Percentiles rank a stretch among this genome's conserved stretches.
These are phyloP conservation scores for Liolophura sinensis DNA, from an alignment of 1,140 invertebrate genomes.

Conservation along the genomic window DNA sequence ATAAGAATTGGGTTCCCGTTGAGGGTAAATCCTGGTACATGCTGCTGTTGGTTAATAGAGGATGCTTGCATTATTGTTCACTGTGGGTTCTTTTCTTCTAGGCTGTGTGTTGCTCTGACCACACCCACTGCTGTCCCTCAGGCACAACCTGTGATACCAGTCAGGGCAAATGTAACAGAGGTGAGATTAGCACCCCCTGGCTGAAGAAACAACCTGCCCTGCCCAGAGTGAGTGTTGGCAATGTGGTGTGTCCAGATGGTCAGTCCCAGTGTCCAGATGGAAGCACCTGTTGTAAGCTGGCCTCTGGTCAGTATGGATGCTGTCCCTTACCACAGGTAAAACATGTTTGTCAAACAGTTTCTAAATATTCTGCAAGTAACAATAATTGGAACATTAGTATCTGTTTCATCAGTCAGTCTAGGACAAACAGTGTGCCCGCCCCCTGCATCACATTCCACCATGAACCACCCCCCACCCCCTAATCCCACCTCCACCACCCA, in stretches of 20 bases:
- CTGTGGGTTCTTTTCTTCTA: constrained; percentile 10
- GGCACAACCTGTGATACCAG: constrained; percentile 39
- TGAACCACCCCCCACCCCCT: no score
- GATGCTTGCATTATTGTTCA: neutral
- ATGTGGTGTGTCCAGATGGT: constrained; percentile 33
- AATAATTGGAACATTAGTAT: no score
- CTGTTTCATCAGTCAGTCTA: no score
- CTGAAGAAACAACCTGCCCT: constrained; percentile 3
- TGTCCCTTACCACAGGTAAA: constrained; percentile 55
- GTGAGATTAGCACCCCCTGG: neutral
- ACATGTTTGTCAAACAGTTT: no score
- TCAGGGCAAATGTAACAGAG: constrained; percentile 18
- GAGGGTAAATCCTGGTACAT: no score
- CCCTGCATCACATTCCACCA: no score
- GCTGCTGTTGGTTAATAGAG: no score
- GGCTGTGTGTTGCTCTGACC: constrained; percentile 47
- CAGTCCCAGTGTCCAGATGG: constrained; percentile 48
- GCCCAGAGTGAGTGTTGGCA: neutral
- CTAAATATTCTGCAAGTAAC: no score
- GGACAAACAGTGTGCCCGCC: no score
- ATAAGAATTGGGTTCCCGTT: no score
- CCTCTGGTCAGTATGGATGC: constrained; percentile 50
- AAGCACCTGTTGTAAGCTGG: constrained; percentile 56
- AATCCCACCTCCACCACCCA: no score
- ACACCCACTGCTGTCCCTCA: constrained; percentile 48